Evolutionary conservation across 2,113 vertebrate species (phyloP).

Genomic region (Ptilorrhoa leucosticta): DNA sequence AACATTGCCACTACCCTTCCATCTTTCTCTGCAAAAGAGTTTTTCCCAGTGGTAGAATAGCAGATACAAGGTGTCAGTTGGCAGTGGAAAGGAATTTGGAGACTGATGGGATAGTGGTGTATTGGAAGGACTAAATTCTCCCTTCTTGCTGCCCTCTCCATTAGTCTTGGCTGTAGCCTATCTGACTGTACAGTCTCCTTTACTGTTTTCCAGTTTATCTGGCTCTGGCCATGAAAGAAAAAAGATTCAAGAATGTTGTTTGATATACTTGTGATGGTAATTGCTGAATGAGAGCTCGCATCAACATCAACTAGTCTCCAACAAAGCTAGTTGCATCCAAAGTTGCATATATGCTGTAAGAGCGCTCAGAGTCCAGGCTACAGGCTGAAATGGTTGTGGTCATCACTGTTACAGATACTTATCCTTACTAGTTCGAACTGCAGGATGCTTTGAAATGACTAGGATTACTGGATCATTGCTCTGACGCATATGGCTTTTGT

Average conservation of each 20-base stretch:
- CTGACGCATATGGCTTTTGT: accelerated
- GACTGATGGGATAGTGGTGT: neutral
- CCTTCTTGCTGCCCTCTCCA: neutral
- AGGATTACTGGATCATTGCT: neutral
- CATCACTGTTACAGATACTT: neutral
- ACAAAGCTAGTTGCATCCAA: neutral
- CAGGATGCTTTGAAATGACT: neutral
- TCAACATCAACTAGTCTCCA: neutral
- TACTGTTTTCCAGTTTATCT: neutral
- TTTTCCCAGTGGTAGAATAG: neutral
- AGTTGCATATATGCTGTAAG: neutral
- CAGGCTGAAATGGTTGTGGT: neutral
- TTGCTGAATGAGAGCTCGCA: neutral
- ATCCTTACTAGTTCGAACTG: neutral
- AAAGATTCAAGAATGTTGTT: neutral
- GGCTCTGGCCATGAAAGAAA: neutral
- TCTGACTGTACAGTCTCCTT: neutral
- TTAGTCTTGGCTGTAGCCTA: neutral
- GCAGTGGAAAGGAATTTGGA: neutral
- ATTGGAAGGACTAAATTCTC: neutral
- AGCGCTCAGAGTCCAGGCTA: neutral
- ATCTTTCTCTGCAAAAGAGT: neutral
- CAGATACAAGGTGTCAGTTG: neutral
- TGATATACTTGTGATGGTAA: neutral
- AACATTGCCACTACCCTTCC: neutral